Evolutionary conservation across 2,113 vertebrate species (phyloP).

Genomic region (Podarcis muralis): DNA sequence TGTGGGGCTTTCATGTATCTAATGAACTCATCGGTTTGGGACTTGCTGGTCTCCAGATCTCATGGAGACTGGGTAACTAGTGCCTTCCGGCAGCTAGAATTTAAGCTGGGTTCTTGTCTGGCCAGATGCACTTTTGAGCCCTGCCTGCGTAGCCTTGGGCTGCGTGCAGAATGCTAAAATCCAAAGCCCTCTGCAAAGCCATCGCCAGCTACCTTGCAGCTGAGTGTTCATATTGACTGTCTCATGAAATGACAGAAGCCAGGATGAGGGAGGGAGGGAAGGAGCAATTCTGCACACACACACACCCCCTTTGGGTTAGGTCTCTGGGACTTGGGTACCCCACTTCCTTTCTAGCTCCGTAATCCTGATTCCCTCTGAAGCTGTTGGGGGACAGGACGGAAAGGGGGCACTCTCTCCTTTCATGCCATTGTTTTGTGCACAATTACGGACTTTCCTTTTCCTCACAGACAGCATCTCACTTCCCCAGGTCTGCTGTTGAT

Average conservation of each 20-base stretch:
- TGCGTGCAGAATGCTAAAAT: background rate
- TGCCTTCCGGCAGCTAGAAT: background rate
- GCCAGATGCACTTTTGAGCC: background rate
- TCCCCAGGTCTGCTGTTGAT: slow-evolving; percentile 56
- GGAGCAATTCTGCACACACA: background rate
- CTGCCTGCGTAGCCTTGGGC: background rate
- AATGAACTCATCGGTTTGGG: background rate
- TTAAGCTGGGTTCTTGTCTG: background rate
- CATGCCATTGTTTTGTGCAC: slow-evolving; percentile 26
- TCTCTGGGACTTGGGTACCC: background rate
- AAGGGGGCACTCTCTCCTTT: background rate
- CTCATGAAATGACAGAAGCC: background rate
- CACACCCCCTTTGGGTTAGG: background rate
- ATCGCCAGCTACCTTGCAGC: background rate
- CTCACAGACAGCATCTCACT: slow-evolving; percentile 75
- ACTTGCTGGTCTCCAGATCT: background rate
- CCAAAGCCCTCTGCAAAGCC: background rate
- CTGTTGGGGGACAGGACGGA: background rate
- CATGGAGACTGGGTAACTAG: background rate
- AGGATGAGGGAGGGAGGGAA: background rate
- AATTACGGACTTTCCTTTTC: slow-evolving; percentile 34
- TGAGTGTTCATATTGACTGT: background rate
- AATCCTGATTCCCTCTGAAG: background rate
- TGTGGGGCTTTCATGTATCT: background rate
- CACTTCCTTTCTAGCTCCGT: background rate